Percentiles rank a stretch among this genome's conserved stretches.
Conservation (phyloP, 2,888 invertebrate genomes). For the Dastarcus helophoroides region DNA sequence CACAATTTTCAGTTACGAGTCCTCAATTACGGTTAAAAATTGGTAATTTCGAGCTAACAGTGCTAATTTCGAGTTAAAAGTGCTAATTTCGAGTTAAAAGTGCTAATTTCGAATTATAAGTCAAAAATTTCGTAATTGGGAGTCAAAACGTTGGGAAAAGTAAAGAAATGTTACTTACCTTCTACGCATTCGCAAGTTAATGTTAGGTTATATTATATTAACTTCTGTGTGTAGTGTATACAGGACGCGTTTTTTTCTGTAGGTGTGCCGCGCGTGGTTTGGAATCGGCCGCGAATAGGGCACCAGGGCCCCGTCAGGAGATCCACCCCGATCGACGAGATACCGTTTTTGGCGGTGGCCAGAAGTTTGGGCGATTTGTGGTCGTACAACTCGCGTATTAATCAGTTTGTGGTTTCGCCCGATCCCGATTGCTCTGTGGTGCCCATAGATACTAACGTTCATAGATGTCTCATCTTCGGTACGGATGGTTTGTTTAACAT, state of each 20-base stretch:
- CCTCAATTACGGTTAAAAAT: too few relatives aligned
- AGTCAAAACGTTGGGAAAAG: not conserved
- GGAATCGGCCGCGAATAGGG: constrained; percentile 84
- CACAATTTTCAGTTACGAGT: too few relatives aligned
- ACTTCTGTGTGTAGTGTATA: too few relatives aligned
- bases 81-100: too few relatives aligned
- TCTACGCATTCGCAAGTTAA: too few relatives aligned
- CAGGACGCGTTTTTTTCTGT: constrained; percentile 5
- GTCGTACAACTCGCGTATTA: constrained; percentile 87
- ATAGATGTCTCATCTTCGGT: constrained; percentile 85
- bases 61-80: too few relatives aligned
- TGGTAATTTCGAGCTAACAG: too few relatives aligned
- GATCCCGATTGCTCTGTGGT: constrained; percentile 90
- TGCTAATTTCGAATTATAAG: too few relatives aligned
- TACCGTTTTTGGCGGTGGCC: constrained; percentile 93
- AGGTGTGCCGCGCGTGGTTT: constrained; percentile 92
- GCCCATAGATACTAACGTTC: constrained; percentile 64
- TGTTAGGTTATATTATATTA: too few relatives aligned
- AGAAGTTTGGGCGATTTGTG: constrained; percentile 93
- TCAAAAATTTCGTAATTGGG: not conserved
- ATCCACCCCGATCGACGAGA: constrained; percentile 84
- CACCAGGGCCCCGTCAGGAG: constrained; percentile 79
- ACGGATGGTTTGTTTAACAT: constrained; percentile 98
- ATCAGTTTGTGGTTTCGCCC: constrained; percentile 94
- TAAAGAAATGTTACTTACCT: too few relatives aligned